Base-by-base conservation (phyloP, 2,888 invertebrate genomes). In the Julus scandinavius region DNA sequence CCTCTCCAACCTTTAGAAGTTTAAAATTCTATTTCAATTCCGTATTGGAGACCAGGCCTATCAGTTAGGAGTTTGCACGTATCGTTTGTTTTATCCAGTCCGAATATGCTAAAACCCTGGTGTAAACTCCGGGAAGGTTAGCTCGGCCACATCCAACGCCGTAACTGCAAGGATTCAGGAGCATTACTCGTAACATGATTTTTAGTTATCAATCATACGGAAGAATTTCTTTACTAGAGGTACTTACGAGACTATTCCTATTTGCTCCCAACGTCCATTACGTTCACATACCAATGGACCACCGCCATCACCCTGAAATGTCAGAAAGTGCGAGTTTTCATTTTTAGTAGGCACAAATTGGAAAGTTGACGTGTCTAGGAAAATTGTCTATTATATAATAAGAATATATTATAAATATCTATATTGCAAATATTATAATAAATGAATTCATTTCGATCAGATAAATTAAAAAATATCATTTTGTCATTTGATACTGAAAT, bases 101-200 rank as follows among this genome's bases (percentile, higher is more conserved):
- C 63, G 91, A 90, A 89, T 91, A 92, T 85, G 91, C 91, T 15
- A 91, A 90, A 2, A 92, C 91, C 38, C 91, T 90, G 3, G 92
- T 92, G 90, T 93, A 93, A 83, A 93, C 92, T 7, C 93, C 93
- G 0, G 93, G 93, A 13, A 91, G 91, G 87, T 92, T 91, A 15
- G 91, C 90, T 87, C 92, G 89, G 0, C 88, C 92, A 91, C 90
- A 92, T 92, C 58, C 92, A 92, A 87, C 92, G 91, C 41, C 92
- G 92, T 90, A 92, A 5, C 63, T 63, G 20, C n/a, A 20, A 63
- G n/a, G 20, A 20, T 63, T 20, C 7, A 7, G 20, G 20, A 20
- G 6, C n/a, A 5, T 20, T 45, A 45, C 45, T 63, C 20, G 17
- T 6, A 63, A 20, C 20, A 6, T 20, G 6, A 7, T 20, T 63